Conservation (phyloP, 2,888 invertebrate species). For the Fragum fragum region DNA sequence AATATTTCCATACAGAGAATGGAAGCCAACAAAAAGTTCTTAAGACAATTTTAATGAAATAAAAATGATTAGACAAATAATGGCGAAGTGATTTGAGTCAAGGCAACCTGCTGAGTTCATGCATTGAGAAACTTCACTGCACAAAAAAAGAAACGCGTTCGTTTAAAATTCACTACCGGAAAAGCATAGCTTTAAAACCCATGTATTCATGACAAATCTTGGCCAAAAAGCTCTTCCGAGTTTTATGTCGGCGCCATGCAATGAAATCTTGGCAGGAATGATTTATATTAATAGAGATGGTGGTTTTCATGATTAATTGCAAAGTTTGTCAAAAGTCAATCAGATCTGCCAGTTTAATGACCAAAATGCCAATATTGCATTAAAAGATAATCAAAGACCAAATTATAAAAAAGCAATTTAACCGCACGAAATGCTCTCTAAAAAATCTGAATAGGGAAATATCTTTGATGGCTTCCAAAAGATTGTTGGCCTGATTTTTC, state of each 20-base stretch:
- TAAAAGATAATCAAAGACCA: slow-evolving; percentile 38
- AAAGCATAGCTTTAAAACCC: too few species aligned
- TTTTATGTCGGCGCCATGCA: slow-evolving; percentile 2
- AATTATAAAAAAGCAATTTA: slow-evolving; percentile 34
- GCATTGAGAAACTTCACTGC: too few species aligned
- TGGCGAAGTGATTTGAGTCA: too few species aligned
- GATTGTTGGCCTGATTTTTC: neutral
- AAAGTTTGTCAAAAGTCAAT: slow-evolving; percentile 52
- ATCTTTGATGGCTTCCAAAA: neutral
- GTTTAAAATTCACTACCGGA: too few species aligned
- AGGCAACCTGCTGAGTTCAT: too few species aligned
- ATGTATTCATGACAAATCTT: neutral
- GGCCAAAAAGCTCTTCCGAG: neutral
- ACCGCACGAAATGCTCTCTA: neutral
- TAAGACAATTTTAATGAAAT: too few species aligned
- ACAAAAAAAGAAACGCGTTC: neutral
- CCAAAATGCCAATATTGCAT: slow-evolving; percentile 54
- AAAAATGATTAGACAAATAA: too few species aligned
- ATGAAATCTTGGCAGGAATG: slow-evolving; percentile 31
- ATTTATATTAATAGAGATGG: slow-evolving; percentile 52
- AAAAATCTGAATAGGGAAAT: neutral
- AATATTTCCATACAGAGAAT: too few species aligned
- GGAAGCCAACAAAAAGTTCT: too few species aligned
- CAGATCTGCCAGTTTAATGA: slow-evolving; percentile 52
- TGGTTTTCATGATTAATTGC: slow-evolving; percentile 55